phyloP scores from a whole-genome alignment of 1,140 invertebrate genomes.

The Saxidomus purpurata region DNA sequence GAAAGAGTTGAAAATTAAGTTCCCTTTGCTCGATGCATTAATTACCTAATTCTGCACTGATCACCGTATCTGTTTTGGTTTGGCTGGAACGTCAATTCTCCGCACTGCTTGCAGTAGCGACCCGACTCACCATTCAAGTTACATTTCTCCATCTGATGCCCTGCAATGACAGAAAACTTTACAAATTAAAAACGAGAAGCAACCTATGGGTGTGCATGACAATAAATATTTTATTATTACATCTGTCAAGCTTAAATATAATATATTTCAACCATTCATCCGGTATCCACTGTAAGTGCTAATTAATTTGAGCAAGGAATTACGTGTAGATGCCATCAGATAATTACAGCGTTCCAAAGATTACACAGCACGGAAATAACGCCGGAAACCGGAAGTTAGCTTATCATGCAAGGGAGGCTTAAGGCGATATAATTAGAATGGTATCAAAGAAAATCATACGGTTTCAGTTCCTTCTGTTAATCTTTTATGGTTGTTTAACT shows the following conservation, averaged over 20 bases:
- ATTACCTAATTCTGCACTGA: slow-evolving; percentile 66
- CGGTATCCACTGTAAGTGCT: neutral
- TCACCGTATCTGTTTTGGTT: slow-evolving; percentile 66
- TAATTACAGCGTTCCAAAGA: slow-evolving; percentile 13
- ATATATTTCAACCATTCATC: neutral
- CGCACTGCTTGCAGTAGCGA: slow-evolving; percentile 66
- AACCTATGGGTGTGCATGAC: no score
- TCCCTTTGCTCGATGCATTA: no score
- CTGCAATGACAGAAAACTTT: slow-evolving; percentile 12
- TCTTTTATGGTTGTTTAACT: no score
- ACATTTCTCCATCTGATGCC: slow-evolving; percentile 67
- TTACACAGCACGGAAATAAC: slow-evolving; percentile 1
- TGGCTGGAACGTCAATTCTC: slow-evolving; percentile 63
- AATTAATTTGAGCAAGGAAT: neutral
- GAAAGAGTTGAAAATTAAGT: no score
- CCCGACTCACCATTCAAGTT: slow-evolving; percentile 45
- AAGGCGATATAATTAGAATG: neutral
- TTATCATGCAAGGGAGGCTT: neutral
- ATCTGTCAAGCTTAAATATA: no score
- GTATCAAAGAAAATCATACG: neutral
- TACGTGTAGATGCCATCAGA: slow-evolving; percentile 20
- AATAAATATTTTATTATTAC: no score
- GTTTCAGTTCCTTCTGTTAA: no score
- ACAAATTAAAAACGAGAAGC: no score
- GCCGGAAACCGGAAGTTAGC: slow-evolving; percentile 24